A percentile compares a stretch with the other conserved stretches of the same genome.
Evolutionary conservation across 2,113 vertebrate genomes (phyloP).

Genomic region (Xenopus laevis): DNA sequence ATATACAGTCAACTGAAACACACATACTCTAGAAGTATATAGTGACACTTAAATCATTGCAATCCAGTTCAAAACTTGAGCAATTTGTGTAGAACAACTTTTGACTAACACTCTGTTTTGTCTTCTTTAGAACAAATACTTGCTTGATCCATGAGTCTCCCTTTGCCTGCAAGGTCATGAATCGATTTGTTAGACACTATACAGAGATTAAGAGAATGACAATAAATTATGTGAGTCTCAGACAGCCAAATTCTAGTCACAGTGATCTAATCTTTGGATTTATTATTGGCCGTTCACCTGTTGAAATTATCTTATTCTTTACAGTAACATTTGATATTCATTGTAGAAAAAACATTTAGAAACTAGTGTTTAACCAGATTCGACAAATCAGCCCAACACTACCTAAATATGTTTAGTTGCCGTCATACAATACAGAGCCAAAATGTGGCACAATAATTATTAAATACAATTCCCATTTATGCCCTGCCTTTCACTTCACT

Average conservation of each 20-base stretch:
- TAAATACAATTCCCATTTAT: no score
- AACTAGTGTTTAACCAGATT: not conserved
- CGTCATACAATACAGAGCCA: no score
- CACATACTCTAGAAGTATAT: no score
- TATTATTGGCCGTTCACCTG: conserved; percentile 14
- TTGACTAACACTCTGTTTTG: not conserved
- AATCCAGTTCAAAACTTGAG: not conserved
- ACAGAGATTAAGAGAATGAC: not conserved
- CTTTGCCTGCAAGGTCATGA: not conserved
- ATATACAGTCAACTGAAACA: no score
- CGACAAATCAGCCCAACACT: not conserved
- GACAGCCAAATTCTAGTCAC: conserved; percentile 6
- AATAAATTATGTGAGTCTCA: not conserved
- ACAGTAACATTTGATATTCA: not conserved
- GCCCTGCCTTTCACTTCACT: no score
- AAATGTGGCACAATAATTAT: no score
- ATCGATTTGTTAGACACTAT: conserved; percentile 4
- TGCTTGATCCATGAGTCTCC: not conserved
- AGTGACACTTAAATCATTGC: no score
- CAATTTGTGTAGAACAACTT: not conserved
- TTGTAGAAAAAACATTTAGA: not conserved
- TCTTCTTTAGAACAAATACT: not conserved
- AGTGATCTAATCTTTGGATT: conserved; percentile 17
- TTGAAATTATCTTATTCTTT: conserved; percentile 7
- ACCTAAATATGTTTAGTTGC: no score